Base-by-base conservation (phyloP, 2,888 invertebrate genomes). In the Rhorus exstirpatorius region DNA sequence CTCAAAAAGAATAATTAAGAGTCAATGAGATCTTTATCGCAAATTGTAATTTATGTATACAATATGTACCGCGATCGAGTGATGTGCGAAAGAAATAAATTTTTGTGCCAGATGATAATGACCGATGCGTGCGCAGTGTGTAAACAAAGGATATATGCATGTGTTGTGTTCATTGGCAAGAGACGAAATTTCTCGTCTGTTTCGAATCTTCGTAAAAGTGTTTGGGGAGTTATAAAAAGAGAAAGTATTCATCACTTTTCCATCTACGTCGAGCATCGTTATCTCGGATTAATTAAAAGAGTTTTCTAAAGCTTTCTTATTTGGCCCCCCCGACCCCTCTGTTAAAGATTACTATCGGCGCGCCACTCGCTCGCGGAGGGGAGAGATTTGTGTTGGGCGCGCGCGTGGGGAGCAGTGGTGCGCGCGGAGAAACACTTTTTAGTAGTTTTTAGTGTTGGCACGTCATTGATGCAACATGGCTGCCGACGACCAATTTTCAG, bases 401-500 rank as follows among this genome's bases (percentile, higher is more conserved):
- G 10, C 41, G 53, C 38, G 55, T 41, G 21, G 10, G 44, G 24
- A 55, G 10, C 14, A 26, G 41, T 55, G n/a, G n/a, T n/a, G n/a
- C n/a, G 70, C 70, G 70, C 70, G 70, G 55, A 70, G 24, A 55
- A 55, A 41, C 55, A n/a, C n/a, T n/a, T n/a, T n/a, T n/a, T n/a
- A n/a, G n/a, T n/a, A n/a, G n/a, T n/a, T n/a, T 46, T 63, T 35
- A 49, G 61, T 51, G 38, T 74, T 68, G 51, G 68, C 68, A 70
- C 67, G 53, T 67, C 53, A 55, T 68, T 63, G 80, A 61, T 80
- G 80, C 74, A 80, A 75, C 80, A 75, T 81, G 81, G 81, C 81
- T 60, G 81, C 81, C 65, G 76, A 67, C 71, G 76, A 65, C 19
- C 63, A 60, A 76, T 61, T 81, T 70, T 61, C 44, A 67, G 60